Evolutionary conservation across 2,888 invertebrate genomes (phyloP), one percentile per base, ranked within the genome.

Genomic region (Eilema depressum): DNA sequence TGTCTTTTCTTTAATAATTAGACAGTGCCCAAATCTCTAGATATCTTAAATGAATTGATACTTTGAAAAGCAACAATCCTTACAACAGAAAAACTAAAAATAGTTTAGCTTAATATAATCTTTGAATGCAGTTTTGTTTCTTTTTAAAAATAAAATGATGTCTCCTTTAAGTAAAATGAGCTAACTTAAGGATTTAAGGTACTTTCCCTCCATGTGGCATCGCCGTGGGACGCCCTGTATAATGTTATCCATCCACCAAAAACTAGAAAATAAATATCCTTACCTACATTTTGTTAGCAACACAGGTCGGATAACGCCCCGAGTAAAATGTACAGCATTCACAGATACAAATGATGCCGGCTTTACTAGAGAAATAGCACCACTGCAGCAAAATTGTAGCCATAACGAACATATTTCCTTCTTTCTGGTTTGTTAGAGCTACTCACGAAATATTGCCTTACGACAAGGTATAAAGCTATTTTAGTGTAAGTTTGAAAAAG

Each of bases 331-430:
- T 61, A 61, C 61, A 61, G 28, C 30, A n/a, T 64, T 53, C 53
- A 23, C 53, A 28, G 53, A 23, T 64, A 30, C 20, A 65, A 65
- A 65, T 56, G 17, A 33, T 65, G 30, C n/a, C 7, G 53, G 26
- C 30, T 65, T 65, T 56, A 56, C n/a, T 12, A 30, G 64, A 65
- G 23, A 56, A 30, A 63, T 63, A 41, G 28, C 47, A 47, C 12
- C 47, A 2, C 47, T 26, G 28, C 26, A 28, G 47, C 28, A 26
- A 63, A 63, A 47, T 12, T 17, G 63, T n/a, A 3, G 23, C 20
- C 25, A 11, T 20, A 28, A 47, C 64, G 17, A 64, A 64, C 20
- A 53, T 53, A 53, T 28, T 53, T 59, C 23, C 37, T 47, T 7
- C 28, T 47, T 28, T 53, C 20, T 2, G 28, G 20, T 53, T 37